phyloP scores from a whole-genome alignment of 2,113 vertebrate genomes.

The Podarcis muralis region DNA sequence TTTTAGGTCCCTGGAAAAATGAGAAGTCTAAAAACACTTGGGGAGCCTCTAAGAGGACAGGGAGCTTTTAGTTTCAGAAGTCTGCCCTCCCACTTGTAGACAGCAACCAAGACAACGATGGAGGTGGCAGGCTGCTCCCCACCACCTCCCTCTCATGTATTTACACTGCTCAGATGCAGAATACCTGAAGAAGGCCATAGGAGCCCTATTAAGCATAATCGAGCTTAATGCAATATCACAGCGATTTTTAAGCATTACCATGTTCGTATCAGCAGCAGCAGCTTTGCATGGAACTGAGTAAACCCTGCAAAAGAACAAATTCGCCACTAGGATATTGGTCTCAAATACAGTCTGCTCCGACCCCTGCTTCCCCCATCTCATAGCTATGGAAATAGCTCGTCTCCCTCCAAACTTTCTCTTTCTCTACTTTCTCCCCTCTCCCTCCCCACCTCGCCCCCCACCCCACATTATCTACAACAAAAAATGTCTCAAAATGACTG shows the following conservation, averaged over 20 bases:
- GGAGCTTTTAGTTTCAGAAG: no score
- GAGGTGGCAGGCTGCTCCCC: no score
- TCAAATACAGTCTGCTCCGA: background rate
- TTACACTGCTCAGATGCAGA: background rate
- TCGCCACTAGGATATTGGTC: background rate
- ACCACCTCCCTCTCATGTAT: background rate
- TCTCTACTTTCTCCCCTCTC: background rate
- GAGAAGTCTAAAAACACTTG: no score
- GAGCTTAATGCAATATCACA: background rate
- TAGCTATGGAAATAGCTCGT: no score
- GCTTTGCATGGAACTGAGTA: conserved; percentile 84
- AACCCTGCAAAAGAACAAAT: conserved; percentile 79
- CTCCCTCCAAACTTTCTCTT: no score
- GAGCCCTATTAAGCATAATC: background rate
- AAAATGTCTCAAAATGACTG: no score
- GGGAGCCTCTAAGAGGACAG: no score
- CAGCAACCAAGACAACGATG: no score
- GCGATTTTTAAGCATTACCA: conserved; percentile 74
- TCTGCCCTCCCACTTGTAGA: no score
- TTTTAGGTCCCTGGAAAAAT: no score
- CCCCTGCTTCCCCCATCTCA: background rate
- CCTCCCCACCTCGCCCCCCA: background rate
- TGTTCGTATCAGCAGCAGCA: conserved; percentile 79
- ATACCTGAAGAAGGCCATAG: background rate
- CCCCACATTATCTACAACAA: background rate